Evolutionary conservation across 2,888 invertebrate species (phyloP), one percentile per base, ranked within the genome.

Genomic region (Lepidochrysops patricia): DNA sequence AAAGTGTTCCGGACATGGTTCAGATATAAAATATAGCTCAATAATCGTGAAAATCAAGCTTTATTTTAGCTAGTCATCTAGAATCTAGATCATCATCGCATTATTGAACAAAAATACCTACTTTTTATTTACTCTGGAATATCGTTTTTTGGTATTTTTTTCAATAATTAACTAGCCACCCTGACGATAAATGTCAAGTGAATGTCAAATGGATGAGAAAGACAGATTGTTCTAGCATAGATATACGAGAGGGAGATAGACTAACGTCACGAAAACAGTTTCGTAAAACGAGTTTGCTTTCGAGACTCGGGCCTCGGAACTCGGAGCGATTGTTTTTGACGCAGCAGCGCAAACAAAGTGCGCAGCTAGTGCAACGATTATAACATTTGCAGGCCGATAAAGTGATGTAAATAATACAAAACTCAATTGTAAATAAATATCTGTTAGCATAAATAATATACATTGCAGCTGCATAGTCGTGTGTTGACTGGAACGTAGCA

Each of bases 321-420:
- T 59, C 62, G 15, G 35, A 49, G 50, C n/a, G 62, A 62, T 49
- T 81, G 83, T 83, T 84, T 82, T 85, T 85, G 87, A 84, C 84
- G 83, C 83, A 86, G 78, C 84, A 80, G 82, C 88, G 84, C 86
- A 80, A 82, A 76, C 75, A 74, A 75, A 82, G 79, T 85, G 87
- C 87, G 87, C 85, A 85, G 85, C 84, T 84, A 86, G 83, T 86
- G 85, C 84, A 86, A 82, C 84, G 86, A 86, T 82, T 82, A 80
- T 75, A 71, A 75, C 80, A 82, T 84, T 84, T 72, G 84, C 79
- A 86, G 84, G 82, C 84, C 83, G 67, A 73, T 69, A 75, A 74
- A 81, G 84, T 84, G 82, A 82, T 84, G 86, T 84, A 87, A 86
- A 87, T 87, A 88, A 77, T 70, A 76, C 68, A 70, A 74, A 76